Conservation (phyloP, 2,113 vertebrate genomes). For the Synodontis membranacea region DNA sequence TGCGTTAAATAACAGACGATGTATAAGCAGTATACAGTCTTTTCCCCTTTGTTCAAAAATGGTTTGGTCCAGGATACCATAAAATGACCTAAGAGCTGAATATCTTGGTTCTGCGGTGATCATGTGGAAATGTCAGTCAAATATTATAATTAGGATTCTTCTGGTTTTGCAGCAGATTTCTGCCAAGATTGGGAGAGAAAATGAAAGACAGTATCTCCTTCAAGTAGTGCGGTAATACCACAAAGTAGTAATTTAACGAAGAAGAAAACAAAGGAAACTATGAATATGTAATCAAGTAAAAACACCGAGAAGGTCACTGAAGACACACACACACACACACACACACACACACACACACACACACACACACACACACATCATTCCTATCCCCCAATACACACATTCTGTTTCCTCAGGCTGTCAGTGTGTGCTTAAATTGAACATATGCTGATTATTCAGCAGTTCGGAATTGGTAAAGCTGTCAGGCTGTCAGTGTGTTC, state of each 20-base stretch:
- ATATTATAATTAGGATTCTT: neutral
- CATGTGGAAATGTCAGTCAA: no score
- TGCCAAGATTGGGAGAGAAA: neutral
- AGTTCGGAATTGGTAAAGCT: slow-evolving; percentile 27
- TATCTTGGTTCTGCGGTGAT: neutral
- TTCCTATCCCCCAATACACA: neutral
- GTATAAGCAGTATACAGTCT: no score
- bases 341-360: slow-evolving; percentile 34
- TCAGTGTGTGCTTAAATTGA: slow-evolving; percentile 38
- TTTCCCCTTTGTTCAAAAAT: no score
- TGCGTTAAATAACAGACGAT: no score
- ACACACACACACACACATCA: neutral
- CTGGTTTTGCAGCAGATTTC: neutral
- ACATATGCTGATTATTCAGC: slow-evolving; percentile 44
- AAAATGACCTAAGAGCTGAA: neutral
- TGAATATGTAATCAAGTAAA: neutral
- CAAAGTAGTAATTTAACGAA: neutral
- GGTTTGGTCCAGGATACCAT: no score
- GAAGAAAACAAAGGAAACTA: neutral
- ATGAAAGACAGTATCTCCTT: neutral
- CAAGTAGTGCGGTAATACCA: neutral
- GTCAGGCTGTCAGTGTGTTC: slow-evolving; percentile 55
- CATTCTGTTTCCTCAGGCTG: slow-evolving; percentile 18
- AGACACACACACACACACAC: neutral
- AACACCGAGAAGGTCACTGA: neutral